Conservation (phyloP, 2,797 vertebrate genomes). For the Syngnathus rostellatus region DNA sequence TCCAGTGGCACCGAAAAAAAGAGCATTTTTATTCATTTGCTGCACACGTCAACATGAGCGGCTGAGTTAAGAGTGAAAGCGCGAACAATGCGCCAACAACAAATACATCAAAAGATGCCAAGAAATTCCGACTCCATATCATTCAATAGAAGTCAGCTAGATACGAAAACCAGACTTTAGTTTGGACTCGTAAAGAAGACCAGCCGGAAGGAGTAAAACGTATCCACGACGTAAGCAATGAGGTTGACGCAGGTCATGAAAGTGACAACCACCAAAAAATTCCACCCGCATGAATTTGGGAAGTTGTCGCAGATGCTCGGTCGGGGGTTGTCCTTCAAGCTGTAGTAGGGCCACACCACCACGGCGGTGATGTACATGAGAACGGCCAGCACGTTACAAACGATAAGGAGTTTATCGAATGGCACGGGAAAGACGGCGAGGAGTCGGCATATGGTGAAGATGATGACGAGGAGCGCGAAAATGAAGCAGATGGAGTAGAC, state of each 20-base stretch:
- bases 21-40: constrained; percentile 1
- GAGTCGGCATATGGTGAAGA: constrained; percentile 70
- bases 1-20: neutral
- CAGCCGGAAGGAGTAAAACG: constrained; percentile 72
- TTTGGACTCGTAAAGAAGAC: constrained; percentile 60
- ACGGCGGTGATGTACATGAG: constrained; percentile 76
- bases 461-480: constrained; percentile 70
- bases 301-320: rapidly evolving
- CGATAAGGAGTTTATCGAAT: constrained; percentile 68
- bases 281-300: rapidly evolving
- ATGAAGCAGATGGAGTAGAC: constrained; percentile 80
- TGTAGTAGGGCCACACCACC: constrained; percentile 78
- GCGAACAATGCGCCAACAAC: neutral
- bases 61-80: neutral
- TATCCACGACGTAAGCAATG: constrained; percentile 74
- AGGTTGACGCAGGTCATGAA: constrained; percentile 79
- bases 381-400: constrained; percentile 70
- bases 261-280: constrained; percentile 62
- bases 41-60: neutral
- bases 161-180: constrained; percentile 21
- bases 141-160: neutral
- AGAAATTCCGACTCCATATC: neutral
- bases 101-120: neutral
- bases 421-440: constrained; percentile 62
- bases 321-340: constrained; percentile 37